phyloP scores from a whole-genome alignment of 2,888 invertebrate genomes.

The Aphelenchoides bicaudatus region DNA sequence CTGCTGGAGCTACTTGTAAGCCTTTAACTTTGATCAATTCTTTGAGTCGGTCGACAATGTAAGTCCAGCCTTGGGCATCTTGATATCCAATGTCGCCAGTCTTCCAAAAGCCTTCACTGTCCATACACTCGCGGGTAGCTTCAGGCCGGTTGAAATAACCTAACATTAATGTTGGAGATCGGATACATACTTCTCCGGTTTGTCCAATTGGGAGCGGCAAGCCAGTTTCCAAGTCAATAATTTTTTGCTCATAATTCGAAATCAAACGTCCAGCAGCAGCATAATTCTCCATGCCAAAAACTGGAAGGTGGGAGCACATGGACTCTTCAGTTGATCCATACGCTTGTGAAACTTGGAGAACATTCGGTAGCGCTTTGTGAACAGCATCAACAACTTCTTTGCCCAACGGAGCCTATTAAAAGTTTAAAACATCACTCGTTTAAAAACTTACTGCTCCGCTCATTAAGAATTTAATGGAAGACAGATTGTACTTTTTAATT shows the following conservation, averaged over 20 bases:
- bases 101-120: constrained; percentile 27
- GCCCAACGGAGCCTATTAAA: constrained; percentile 30
- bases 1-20: constrained; percentile 35
- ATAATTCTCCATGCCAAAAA: constrained; percentile 27
- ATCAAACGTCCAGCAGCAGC: constrained; percentile 33
- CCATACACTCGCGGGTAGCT: constrained; percentile 24
- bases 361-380: background rate
- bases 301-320: constrained; percentile 34
- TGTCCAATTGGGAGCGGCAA: constrained; percentile 60
- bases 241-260: constrained; percentile 38
- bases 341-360: constrained; percentile 22
- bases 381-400: constrained; percentile 28
- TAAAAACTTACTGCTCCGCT: background rate
- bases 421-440: background rate
- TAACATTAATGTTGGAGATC: constrained; percentile 79
- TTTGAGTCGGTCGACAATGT: constrained; percentile 45
- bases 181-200: constrained; percentile 83
- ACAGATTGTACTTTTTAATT: constrained; percentile 73
- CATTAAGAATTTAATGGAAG: constrained; percentile 67
- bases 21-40: constrained; percentile 49
- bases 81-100: constrained; percentile 32
- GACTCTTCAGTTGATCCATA: constrained; percentile 37
- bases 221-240: constrained; percentile 62
- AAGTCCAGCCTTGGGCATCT: constrained; percentile 26
- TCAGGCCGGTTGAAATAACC: constrained; percentile 70